Evolutionary conservation across 2,797 vertebrate species (phyloP), one percentile per base, ranked within the genome.

Genomic region (Hylomyscus alleni): DNA sequence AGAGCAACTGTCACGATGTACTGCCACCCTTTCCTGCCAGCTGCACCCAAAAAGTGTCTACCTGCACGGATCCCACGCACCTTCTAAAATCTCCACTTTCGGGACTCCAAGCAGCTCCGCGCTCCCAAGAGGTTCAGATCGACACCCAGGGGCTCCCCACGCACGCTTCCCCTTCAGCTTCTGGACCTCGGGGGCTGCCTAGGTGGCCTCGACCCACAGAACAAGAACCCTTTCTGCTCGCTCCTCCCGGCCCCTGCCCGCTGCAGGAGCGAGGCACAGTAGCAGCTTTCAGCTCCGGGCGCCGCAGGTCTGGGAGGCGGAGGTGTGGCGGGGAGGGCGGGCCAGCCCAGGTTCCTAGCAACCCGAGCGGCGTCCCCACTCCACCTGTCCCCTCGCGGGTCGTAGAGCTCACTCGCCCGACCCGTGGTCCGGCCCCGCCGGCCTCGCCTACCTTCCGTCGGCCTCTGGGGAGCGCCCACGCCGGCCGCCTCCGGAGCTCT

Each of bases 401-500:
- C 62, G 31, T 6, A 34, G 62, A n/a, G 31, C 62, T 69, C 83
- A 9, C 44, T 14, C 62, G 6, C 26, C 88, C 1, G 72, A 73
- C 80, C 73, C 52, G 75, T 12, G 37, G 56, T 20, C 0, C 54
- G 2, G 54, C 11, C 47, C 69, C 76, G 56, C 84, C 31, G 82
- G 14, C 80, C 77, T 52, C 85, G 81, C 96, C 85, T 95, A 93
- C 95, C 97, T 96, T 60, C 73, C 0, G 97, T 90, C 67, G 34
- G 97, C 95, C 95, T 97, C 92, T 96, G 95, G 44, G 89, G 47
- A 17, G 85, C 90, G 87, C 92, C 86, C n/a, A 58, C 93, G 94
- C 95, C 81, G 31, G 94, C 56, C 40, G 96, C 93, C 82, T 6
- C 89, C 4, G 86, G 0, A 73, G 92, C 91, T 76, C 95, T 96